Percentiles rank a stretch among this genome's conserved stretches.
phyloP scores from a whole-genome alignment of 2,888 invertebrate species.

The Lithosia quadra region DNA sequence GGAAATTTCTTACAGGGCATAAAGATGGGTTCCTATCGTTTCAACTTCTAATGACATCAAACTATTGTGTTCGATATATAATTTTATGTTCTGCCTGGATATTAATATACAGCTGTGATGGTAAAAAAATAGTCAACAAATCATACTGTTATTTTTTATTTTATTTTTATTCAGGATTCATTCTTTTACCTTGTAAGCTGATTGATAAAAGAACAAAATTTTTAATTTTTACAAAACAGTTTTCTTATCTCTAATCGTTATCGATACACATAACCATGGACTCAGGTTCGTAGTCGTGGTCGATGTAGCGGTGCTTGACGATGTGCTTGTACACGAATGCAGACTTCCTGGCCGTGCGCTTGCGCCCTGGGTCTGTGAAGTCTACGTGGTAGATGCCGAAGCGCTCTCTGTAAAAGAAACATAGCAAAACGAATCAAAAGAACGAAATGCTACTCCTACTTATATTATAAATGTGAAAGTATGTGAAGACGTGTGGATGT shows the following conservation, averaged over 20 bases:
- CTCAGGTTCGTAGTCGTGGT: slow-evolving; percentile 67
- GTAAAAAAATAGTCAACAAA: too few species aligned
- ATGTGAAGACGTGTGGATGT: too few species aligned
- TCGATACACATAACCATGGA: slow-evolving; percentile 65
- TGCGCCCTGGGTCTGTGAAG: slow-evolving; percentile 87
- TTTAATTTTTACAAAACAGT: background rate
- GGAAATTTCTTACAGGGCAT: background rate
- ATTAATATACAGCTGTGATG: too few species aligned
- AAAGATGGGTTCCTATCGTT: too few species aligned
- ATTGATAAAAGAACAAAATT: background rate
- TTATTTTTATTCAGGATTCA: background rate
- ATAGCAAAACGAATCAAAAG: background rate
- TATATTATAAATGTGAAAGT: too few species aligned
- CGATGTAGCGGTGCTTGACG: slow-evolving; percentile 75
- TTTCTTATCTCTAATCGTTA: slow-evolving; percentile 3
- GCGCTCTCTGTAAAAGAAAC: slow-evolving; percentile 80
- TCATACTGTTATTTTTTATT: background rate
- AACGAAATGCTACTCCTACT: too few species aligned
- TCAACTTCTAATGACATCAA: too few species aligned
- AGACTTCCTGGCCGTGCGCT: slow-evolving; percentile 89
- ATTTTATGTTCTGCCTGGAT: too few species aligned
- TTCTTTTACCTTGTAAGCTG: background rate
- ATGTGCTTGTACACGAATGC: slow-evolving; percentile 86
- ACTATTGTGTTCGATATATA: too few species aligned
- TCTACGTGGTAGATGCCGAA: slow-evolving; percentile 91